Base-by-base conservation (phyloP, 1,140 invertebrate genomes). In the Polypedilum vanderplanki region DNA sequence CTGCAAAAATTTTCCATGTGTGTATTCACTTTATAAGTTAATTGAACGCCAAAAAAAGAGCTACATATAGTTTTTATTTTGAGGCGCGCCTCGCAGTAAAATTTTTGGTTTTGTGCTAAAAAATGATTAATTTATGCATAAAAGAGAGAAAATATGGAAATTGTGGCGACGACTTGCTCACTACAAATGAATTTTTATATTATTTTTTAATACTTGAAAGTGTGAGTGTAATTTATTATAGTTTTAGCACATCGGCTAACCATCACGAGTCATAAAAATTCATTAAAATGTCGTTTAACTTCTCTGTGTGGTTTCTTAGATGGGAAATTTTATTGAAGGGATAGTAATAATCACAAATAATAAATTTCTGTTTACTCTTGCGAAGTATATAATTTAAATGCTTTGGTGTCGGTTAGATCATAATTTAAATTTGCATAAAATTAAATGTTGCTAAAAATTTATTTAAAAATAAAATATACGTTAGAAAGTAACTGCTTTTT, bases 231-330 rank as follows among this genome's bases (percentile, higher is more conserved):
- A 57, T 57, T 57, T 57, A 57, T 57, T 57, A 57, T 57, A 57
- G 46, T 57, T 57, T 57, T 57, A n/a, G 12, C 46, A 57, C 46
- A 57, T 57, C n/a, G 46, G 46, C n/a, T 57, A 10, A 20, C 65
- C 65, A 70, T 70, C 65, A 70, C 18, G 20, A 70, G 65, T 70
- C 65, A 70, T 70, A 70, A 70, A 70, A 70, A 70, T 70, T 70
- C 65, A 70, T 70, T 70, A 70, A 70, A 70, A 70, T 70, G 65
- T 70, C 65, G 65, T 70, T 70, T 70, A 33, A 70, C 65, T 20
- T n/a, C n/a, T n/a, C 8, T 67, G 10, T 70, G 65, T 18, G 65
- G 65, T 22, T 20, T 70, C 17, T 67, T 17, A 33, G 24, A 33
- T 33, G 24, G 24, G 24, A 33, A n/a, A 3, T 33, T 33, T 33